Evolutionary conservation across 2,888 invertebrate species (phyloP).

Genomic region (Dynastes maya): DNA sequence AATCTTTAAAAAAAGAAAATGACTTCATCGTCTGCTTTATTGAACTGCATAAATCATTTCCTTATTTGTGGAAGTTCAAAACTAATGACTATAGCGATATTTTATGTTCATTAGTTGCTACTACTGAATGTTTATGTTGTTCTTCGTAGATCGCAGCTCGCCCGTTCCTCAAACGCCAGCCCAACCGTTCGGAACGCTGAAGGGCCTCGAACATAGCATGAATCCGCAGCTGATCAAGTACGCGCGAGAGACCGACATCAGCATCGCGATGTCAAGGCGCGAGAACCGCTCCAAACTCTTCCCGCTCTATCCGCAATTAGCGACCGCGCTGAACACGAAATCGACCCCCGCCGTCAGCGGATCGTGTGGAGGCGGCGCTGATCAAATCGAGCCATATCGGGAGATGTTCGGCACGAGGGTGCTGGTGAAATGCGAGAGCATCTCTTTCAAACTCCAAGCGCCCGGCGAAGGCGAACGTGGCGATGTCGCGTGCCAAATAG

Average conservation of each 20-base stretch:
- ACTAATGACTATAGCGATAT: too few species aligned
- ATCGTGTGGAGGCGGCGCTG: constrained; percentile 4
- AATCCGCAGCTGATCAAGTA: constrained; percentile 93
- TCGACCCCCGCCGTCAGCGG: constrained; percentile 62
- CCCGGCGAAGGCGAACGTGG: constrained; percentile 81
- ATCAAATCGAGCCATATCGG: constrained; percentile 81
- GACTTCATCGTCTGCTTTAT: too few species aligned
- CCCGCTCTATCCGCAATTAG: constrained; percentile 78
- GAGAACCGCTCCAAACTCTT: constrained; percentile 88
- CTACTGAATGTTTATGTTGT: not conserved
- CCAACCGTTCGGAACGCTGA: constrained; percentile 86
- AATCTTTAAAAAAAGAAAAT: too few species aligned
- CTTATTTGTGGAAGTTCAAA: too few species aligned
- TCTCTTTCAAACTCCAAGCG: constrained; percentile 89
- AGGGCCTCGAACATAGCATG: constrained; percentile 92
- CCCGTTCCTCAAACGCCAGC: constrained; percentile 76
- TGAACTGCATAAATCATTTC: too few species aligned
- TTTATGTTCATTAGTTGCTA: too few species aligned
- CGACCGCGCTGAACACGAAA: constrained; percentile 68
- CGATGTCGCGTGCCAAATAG: constrained; percentile 80
- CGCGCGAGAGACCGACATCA: constrained; percentile 91
- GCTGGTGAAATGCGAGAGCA: constrained; percentile 86
- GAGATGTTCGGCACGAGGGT: constrained; percentile 92
- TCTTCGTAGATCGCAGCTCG: constrained; percentile 69
- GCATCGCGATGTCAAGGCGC: constrained; percentile 85